Percentiles rank a stretch among this genome's conserved stretches.
phyloP scores from a whole-genome alignment of 2,797 vertebrate species.

The Tauraco hartlaubi region DNA sequence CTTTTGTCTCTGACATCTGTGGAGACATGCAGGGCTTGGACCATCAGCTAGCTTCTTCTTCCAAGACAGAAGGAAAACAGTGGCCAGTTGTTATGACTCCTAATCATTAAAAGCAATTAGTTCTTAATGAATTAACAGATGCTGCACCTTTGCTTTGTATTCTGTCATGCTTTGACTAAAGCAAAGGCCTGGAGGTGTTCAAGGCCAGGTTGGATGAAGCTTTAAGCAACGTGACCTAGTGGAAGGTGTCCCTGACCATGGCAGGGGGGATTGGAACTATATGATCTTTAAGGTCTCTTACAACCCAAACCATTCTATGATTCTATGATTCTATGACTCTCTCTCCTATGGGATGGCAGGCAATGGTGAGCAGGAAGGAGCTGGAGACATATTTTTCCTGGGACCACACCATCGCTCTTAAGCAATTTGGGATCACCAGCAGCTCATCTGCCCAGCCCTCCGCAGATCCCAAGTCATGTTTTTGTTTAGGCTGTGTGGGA shows the following conservation, averaged over 20 bases:
- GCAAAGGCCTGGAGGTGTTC: not conserved
- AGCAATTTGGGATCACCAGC: not conserved
- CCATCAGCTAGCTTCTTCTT: not conserved
- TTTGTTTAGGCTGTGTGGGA: not conserved
- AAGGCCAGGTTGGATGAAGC: too few relatives aligned
- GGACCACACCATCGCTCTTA: rapidly evolving
- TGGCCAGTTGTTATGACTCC: not conserved
- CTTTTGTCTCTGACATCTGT: not conserved
- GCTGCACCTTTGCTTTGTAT: not conserved
- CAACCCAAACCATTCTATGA: too few relatives aligned
- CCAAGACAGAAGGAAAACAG: not conserved
- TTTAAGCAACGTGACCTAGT: too few relatives aligned
- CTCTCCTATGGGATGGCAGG: not conserved
- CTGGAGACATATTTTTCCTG: not conserved
- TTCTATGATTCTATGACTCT: not conserved
- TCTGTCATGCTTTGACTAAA: not conserved
- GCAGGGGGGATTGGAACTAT: too few relatives aligned
- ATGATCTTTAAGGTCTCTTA: too few relatives aligned
- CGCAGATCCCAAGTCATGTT: not conserved
- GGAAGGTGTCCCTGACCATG: too few relatives aligned
- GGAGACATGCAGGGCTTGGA: not conserved
- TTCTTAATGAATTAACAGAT: not conserved
- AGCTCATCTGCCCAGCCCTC: not conserved
- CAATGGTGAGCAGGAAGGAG: not conserved
- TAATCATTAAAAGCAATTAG: not conserved